A percentile compares a stretch with the other conserved stretches of the same genome.
phyloP scores from a whole-genome alignment of 2,888 invertebrate genomes.

The Heliconius ismenius region DNA sequence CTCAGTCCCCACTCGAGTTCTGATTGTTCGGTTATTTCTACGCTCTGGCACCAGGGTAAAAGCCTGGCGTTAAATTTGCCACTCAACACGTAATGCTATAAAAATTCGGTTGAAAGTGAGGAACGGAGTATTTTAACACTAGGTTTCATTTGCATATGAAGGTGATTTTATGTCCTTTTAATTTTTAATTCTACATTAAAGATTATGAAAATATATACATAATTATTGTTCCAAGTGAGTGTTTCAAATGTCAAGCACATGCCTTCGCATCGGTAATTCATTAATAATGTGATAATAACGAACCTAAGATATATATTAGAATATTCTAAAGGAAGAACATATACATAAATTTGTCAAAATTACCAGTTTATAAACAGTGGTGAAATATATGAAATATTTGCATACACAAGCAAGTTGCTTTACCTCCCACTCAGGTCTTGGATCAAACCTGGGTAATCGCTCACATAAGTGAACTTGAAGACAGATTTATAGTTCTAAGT shows the following conservation, averaged over 20 bases:
- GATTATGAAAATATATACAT: neutral
- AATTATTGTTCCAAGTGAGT: neutral
- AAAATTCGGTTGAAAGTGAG: too few species aligned
- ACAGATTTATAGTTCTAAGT: neutral
- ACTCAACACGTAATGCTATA: too few species aligned
- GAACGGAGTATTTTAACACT: too few species aligned
- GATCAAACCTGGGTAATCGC: constrained; percentile 62
- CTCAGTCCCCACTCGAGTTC: too few species aligned
- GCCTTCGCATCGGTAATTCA: neutral
- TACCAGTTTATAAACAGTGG: constrained; percentile 12
- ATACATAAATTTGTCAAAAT: constrained; percentile 18
- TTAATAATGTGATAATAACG: neutral
- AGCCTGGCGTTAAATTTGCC: too few species aligned
- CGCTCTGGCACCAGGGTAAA: too few species aligned
- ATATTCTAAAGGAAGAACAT: neutral
- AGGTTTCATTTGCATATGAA: too few species aligned
- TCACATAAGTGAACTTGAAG: constrained; percentile 37
- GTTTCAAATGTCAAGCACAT: neutral
- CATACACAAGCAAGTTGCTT: constrained; percentile 59
- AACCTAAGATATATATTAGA: neutral
- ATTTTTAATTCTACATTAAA: too few species aligned
- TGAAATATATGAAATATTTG: constrained; percentile 26
- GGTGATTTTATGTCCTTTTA: too few species aligned
- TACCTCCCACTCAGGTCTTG: constrained; percentile 62
- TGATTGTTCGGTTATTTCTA: too few species aligned